Evolutionary conservation across 2,113 vertebrate species (phyloP).

Genomic region (Aldabrachelys gigantea): DNA sequence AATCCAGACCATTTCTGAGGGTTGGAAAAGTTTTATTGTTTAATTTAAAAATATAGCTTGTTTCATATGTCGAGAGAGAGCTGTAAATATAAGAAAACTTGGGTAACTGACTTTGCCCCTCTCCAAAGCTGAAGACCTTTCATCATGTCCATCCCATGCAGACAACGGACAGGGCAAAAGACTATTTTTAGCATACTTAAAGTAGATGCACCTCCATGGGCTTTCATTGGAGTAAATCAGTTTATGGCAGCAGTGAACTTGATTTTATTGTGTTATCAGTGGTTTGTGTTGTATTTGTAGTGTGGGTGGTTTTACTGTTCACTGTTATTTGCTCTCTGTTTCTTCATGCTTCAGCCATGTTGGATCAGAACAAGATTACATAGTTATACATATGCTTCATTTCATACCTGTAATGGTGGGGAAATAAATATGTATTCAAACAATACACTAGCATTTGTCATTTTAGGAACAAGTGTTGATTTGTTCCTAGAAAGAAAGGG

Average conservation of each 20-base stretch:
- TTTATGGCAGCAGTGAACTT: constrained; percentile 52
- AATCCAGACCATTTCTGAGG: background rate
- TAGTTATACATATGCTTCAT: accelerated
- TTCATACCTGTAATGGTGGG: background rate
- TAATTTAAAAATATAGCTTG: background rate
- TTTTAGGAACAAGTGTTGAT: background rate
- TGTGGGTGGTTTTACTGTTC: background rate
- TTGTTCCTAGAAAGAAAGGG: background rate
- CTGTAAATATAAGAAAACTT: background rate
- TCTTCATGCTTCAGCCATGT: background rate
- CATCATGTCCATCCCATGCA: no score
- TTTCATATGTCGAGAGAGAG: constrained; percentile 21
- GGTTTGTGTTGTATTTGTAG: background rate
- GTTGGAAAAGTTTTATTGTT: background rate
- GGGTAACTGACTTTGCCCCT: background rate
- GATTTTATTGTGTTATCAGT: background rate
- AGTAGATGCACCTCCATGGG: background rate
- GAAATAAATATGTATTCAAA: background rate
- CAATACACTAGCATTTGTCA: accelerated
- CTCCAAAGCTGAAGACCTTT: background rate
- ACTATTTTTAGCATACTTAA: constrained; percentile 1
- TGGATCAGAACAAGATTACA: background rate
- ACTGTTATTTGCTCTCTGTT: background rate
- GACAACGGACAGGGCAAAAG: no score
- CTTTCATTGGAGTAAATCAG: constrained; percentile 17